Evolutionary conservation across 2,797 vertebrate species (phyloP).

Genomic region (Silurus lanzhouensis): DNA sequence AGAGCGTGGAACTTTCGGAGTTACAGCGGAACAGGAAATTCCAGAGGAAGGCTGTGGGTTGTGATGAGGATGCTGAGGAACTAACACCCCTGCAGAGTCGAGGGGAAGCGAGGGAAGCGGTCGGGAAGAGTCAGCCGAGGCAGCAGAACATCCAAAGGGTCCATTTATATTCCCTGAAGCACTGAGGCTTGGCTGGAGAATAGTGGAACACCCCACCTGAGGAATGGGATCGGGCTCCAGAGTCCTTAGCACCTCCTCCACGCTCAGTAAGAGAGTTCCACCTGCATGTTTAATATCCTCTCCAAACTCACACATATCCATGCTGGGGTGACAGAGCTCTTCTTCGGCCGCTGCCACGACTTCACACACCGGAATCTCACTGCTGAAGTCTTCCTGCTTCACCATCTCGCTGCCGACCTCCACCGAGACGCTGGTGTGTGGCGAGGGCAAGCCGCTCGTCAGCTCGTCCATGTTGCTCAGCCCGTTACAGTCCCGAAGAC

Average conservation of each 20-base stretch:
- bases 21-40: constrained; percentile 80
- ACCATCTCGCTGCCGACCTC: constrained; percentile 72
- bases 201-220: constrained; percentile 61
- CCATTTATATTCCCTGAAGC: constrained; percentile 78
- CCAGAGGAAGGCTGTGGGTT: constrained; percentile 78
- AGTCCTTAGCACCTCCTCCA: constrained; percentile 95
- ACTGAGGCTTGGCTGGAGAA: constrained; percentile 79
- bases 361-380: constrained; percentile 84
- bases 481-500: constrained; percentile 91
- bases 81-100: constrained; percentile 67
- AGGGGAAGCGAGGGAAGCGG: constrained; percentile 67
- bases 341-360: constrained; percentile 72
- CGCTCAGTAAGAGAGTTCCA: constrained; percentile 88
- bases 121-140: constrained; percentile 55
- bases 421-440: constrained; percentile 65
- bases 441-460: constrained; percentile 78
- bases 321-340: constrained; percentile 84
- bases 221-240: constrained; percentile 83
- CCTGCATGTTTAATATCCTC: constrained; percentile 89
- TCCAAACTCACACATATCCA: constrained; percentile 84
- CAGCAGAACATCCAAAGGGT: constrained; percentile 75
- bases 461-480: constrained; percentile 79
- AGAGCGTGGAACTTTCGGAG: constrained; percentile 81
- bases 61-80: constrained; percentile 73
- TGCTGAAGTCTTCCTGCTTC: constrained; percentile 82